Evolutionary conservation across 2,888 invertebrate genomes (phyloP), one percentile per base, ranked within the genome.

Genomic region (Incurvaria masculella): DNA sequence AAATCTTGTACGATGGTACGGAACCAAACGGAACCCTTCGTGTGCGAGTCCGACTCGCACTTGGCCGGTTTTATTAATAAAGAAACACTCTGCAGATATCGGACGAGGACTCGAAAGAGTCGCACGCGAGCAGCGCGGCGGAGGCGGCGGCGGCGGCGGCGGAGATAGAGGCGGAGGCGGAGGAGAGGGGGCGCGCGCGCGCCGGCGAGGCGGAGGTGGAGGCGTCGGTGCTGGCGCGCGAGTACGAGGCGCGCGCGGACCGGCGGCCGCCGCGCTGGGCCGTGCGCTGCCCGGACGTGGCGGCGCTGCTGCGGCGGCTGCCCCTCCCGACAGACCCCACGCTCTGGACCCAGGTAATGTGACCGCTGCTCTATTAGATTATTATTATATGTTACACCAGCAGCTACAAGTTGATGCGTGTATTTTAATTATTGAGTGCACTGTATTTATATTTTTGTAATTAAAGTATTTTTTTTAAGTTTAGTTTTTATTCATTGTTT

Each of bases 151-250:
- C 59, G 63, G 49, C 63, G 63, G 51, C 62, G 59, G 51, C 69
- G 70, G 61, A 66, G 69, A 16, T 67, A 68, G 67, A 69, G 68
- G 47, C 59, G 58, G 41, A 50, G 18, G 45, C 57, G 42, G 49
- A 47, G 52, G 51, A 55, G 57, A 53, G 53, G 52, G 52, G 43
- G 54, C 49, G 49, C 56, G 52, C 52, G 53, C 21, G 49, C 52
- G 51, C 49, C 52, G 54, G 44, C 43, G 60, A 14, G 66, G 71
- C 18, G 69, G 78, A 53, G 76, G 85, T 60, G 87, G 88, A 56
- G 87, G 90, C 69, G 90, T 89, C 14, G 84, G 48, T 52, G 48
- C 57, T 52, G 46, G 55, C 54, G 11, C 55, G 52, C 52, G 54
- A 52, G 48, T 52, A 49, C 17, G 55, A 56, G 51, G 51, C 50